These are phyloP conservation scores for Gorsachius magnificus DNA, from an alignment of 2,797 vertebrate species.

Conservation along the genomic window DNA sequence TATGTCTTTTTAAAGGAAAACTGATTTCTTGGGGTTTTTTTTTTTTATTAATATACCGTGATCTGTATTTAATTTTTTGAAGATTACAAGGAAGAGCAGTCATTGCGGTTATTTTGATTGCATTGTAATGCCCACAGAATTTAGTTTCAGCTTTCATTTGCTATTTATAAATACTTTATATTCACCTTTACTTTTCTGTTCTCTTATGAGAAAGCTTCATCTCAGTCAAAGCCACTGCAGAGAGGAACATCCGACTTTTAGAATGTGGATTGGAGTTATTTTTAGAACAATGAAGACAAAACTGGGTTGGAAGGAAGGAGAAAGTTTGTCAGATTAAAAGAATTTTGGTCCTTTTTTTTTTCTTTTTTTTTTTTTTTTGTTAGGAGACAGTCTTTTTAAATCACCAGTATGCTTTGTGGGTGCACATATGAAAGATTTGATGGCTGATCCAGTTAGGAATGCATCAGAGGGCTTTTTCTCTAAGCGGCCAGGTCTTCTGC, in stretches of 20 bases:
- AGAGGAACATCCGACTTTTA: background rate
- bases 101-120: background rate
- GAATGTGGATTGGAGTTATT: slow-evolving; percentile 7
- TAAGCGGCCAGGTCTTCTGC: background rate
- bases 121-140: background rate
- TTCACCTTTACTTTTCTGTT: slow-evolving; percentile 21
- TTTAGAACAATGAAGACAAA: slow-evolving; percentile 23
- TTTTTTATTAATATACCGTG: too few species aligned
- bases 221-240: background rate
- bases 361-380: background rate
- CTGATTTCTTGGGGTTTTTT: background rate
- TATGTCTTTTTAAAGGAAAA: background rate
- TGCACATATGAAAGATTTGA: background rate
- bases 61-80: slow-evolving; percentile 22
- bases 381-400: background rate
- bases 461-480: background rate
- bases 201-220: background rate
- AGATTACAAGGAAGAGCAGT: slow-evolving; percentile 3
- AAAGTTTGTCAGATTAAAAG: background rate
- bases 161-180: slow-evolving; percentile 1
- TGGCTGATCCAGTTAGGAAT: background rate
- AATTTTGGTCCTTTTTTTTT: background rate
- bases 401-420: background rate
- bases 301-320: background rate
- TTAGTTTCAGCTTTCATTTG: background rate